Evolutionary conservation across 2,797 vertebrate genomes (phyloP), one percentile per base, ranked within the genome.

Genomic region (Poeciliopsis gracilis): DNA sequence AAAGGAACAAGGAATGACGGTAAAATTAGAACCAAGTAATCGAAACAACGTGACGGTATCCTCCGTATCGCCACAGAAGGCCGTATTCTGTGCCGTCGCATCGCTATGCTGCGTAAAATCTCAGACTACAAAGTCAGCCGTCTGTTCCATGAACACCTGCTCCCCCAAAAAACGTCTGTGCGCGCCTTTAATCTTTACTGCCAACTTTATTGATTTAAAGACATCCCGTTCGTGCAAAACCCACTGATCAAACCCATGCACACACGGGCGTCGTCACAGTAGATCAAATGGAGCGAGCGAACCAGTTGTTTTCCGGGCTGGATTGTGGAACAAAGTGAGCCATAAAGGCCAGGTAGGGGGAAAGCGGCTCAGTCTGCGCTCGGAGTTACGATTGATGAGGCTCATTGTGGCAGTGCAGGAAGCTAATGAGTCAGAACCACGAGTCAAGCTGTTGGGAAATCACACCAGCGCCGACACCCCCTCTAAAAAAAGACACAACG

Each of bases 361-460:
- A 81, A 78, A 84, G 73, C 78, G 79, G 74, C 80, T 84, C 83
- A 51, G 81, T 80, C 86, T 78, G 85, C 79, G 43, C 84, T 76
- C 76, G 75, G 77, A 86, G 82, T 85, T 90, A 88, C 84, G 83
- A 92, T 92, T 92, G 93, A 94, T 92, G 89, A 87, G 86, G 90
- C 91, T 90, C 90, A 90, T 91, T 93, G 89, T 91, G 86, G 93
- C 90, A 86, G 90, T 25, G 85, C 94, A 93, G 86, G 91, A 89
- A 94, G 89, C 92, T 95, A 95, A 95, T 95, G 94, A 95, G 91
- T 94, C 93, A 94, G 94, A 95, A 95, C 94, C 92, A 88, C 86
- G 82, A 95, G 91, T 94, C 94, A 95, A 95, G 94, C 93, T 95
- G 94, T 95, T 84, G 90, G 88, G 89, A 92, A 93, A 93, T 94